A percentile compares a stretch with the other conserved stretches of the same genome.
Conservation (phyloP, 2,888 invertebrate genomes). For the Cylindroiulus punctatus region DNA sequence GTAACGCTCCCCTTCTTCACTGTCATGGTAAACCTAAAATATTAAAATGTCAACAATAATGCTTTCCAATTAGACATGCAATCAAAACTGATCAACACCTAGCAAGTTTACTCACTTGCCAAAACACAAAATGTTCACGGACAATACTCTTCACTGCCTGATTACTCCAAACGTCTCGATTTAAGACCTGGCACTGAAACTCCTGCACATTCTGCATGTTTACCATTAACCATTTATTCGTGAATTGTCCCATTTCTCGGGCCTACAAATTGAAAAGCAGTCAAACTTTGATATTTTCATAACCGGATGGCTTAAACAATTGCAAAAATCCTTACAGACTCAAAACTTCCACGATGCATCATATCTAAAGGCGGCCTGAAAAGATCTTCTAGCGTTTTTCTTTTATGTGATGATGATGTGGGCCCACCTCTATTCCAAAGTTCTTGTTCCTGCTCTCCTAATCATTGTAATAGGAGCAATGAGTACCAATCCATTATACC, state of each 20-base stretch:
- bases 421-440: constrained; percentile 57
- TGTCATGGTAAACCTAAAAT: constrained; percentile 68
- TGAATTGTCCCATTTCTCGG: constrained; percentile 70
- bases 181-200: constrained; percentile 76
- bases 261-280: constrained; percentile 65
- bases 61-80: constrained; percentile 46
- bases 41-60: not conserved
- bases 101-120: constrained; percentile 70
- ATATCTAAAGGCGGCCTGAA: constrained; percentile 77
- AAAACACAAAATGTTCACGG: constrained; percentile 74
- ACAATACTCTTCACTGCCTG: constrained; percentile 72
- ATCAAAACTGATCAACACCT: constrained; percentile 25
- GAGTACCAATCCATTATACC: not conserved
- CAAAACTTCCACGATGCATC: constrained; percentile 73
- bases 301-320: not conserved
- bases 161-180: constrained; percentile 78
- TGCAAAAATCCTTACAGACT: constrained; percentile 65
- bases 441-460: constrained; percentile 63
- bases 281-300: constrained; percentile 1
- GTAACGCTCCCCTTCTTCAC: constrained; percentile 73
- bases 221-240: constrained; percentile 75
- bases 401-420: constrained; percentile 63
- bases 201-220: constrained; percentile 77
- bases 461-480: not conserved
- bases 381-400: constrained; percentile 73